Percentiles rank a stretch among this genome's conserved stretches.
Conservation (phyloP, 2,888 invertebrate genomes). For the Dioctria linearis region DNA sequence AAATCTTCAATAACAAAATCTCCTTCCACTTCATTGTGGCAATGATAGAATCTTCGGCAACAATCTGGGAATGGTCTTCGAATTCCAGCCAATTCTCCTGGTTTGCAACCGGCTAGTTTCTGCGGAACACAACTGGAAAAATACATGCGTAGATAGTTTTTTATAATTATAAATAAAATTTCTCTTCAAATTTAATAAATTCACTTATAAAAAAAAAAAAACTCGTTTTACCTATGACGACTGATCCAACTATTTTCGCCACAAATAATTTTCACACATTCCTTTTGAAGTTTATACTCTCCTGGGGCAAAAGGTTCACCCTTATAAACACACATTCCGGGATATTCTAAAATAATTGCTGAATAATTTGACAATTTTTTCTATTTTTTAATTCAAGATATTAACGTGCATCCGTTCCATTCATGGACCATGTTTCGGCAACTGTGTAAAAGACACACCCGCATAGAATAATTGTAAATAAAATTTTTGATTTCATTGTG, state of each 20-base stretch:
- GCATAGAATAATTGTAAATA: not conserved
- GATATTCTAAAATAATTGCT: conserved; percentile 23
- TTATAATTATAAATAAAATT: too few relatives aligned
- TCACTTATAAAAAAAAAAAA: not conserved
- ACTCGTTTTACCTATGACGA: conserved; percentile 43
- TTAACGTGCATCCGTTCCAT: conserved; percentile 9
- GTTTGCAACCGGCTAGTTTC: conserved; percentile 26
- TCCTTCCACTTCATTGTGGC: conserved; percentile 29
- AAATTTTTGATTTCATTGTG: not conserved
- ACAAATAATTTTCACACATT: conserved; percentile 51
- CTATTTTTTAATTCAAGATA: not conserved
- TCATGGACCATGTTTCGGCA: not conserved
- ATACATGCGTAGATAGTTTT: too few relatives aligned
- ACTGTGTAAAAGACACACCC: not conserved
- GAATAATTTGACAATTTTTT: not conserved
- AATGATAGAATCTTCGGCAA: conserved; percentile 45
- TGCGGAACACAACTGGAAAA: conserved; percentile 41
- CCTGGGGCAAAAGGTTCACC: conserved; percentile 33
- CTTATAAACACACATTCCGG: conserved; percentile 50
- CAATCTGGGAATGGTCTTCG: conserved; percentile 51
- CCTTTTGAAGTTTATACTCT: conserved; percentile 34
- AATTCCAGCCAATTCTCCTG: conserved; percentile 27
- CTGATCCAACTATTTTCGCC: conserved; percentile 52
- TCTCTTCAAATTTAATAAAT: not conserved
- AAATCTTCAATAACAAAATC: conserved; percentile 26